These are phyloP conservation scores for Scartelaos histophorus DNA, from an alignment of 2,113 vertebrate genomes.

Conservation along the genomic window DNA sequence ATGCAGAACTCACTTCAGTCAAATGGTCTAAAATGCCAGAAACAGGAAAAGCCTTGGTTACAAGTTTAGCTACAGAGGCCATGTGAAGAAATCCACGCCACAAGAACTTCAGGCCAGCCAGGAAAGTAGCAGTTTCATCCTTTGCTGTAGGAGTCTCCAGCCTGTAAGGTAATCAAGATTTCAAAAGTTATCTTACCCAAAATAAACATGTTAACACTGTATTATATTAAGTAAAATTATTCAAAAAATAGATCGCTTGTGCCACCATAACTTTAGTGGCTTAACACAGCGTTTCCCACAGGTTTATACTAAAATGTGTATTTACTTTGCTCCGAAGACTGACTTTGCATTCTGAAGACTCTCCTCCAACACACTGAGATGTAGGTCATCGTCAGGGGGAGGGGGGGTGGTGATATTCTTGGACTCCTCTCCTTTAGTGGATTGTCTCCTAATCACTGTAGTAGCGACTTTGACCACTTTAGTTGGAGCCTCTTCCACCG, in stretches of 20 bases:
- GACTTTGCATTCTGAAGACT: constrained; percentile 82
- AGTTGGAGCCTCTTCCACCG: constrained; percentile 74
- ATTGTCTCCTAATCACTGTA: constrained; percentile 87
- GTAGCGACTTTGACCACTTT: constrained; percentile 93
- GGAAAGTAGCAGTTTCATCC: constrained; percentile 89
- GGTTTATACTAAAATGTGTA: too few relatives aligned
- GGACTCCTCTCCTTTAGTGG: constrained; percentile 83
- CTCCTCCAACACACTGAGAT: constrained; percentile 86
- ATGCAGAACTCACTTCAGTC: constrained; percentile 82
- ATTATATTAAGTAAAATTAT: too few relatives aligned
- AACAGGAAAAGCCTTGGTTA: constrained; percentile 93
- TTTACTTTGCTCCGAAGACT: constrained; percentile 68
- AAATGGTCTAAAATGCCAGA: constrained; percentile 91
- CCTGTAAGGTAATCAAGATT: constrained; percentile 42
- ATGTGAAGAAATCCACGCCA: constrained; percentile 98
- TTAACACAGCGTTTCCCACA: too few relatives aligned
- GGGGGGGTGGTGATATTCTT: constrained; percentile 74
- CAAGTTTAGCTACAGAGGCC: constrained; percentile 93
- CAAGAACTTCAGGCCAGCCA: constrained; percentile 85
- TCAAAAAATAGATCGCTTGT: too few relatives aligned
- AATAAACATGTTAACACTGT: neutral
- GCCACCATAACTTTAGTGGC: too few relatives aligned
- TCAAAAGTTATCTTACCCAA: neutral
- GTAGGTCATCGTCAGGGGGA: constrained; percentile 79
- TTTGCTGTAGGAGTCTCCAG: constrained; percentile 61